Conservation (phyloP, 2,113 vertebrate genomes). For the Ibidorhyncha struthersii region DNA sequence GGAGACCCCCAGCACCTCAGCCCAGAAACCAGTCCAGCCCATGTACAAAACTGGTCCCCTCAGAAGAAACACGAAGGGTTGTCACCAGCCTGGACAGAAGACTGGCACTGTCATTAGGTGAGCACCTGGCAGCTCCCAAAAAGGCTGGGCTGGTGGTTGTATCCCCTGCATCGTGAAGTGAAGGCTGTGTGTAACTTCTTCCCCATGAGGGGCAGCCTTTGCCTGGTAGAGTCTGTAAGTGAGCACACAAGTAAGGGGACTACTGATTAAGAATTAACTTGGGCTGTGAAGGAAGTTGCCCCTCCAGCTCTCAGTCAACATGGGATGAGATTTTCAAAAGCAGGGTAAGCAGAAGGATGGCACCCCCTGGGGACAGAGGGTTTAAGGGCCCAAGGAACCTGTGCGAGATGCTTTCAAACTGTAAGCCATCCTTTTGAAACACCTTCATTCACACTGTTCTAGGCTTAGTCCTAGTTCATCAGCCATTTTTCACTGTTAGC, state of each 20-base stretch:
- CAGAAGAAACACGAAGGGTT: accelerated
- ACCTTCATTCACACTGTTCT: not conserved
- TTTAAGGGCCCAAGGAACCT: not conserved
- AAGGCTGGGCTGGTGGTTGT: not conserved
- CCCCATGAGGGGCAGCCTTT: not conserved
- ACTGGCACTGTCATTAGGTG: no score
- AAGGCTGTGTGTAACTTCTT: not conserved
- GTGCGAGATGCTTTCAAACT: not conserved
- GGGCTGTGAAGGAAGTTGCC: not conserved
- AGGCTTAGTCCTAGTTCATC: not conserved
- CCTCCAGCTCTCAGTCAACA: not conserved
- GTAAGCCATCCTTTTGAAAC: not conserved
- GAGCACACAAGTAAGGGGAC: not conserved
- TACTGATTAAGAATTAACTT: not conserved
- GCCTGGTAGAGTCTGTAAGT: not conserved
- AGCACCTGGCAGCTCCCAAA: not conserved
- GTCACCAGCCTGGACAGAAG: not conserved
- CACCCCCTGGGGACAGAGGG: not conserved
- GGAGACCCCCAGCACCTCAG: not conserved
- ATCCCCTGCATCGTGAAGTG: accelerated
- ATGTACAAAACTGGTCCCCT: accelerated
- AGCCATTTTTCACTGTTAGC: not conserved
- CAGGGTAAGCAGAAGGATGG: not conserved
- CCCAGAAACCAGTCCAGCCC: not conserved
- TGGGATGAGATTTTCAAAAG: not conserved